Conservation (phyloP, 2,797 vertebrate genomes). For the Muscicapa comitata region DNA sequence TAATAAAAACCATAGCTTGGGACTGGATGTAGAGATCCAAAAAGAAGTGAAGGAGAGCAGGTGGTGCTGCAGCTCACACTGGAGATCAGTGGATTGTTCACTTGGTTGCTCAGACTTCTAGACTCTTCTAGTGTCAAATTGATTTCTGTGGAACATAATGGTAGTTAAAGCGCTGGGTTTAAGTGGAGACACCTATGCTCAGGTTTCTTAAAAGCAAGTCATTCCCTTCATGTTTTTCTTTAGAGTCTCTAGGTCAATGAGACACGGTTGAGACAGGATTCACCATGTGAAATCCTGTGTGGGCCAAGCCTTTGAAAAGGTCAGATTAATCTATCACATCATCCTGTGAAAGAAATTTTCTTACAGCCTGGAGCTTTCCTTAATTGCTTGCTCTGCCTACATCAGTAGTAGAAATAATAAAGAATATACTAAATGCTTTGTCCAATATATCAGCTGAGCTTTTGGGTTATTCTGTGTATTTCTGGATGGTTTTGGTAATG, state of each 20-base stretch:
- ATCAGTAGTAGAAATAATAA: not conserved
- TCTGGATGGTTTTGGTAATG: not conserved
- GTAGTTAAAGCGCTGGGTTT: not conserved
- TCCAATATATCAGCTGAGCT: not conserved
- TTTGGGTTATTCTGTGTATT: not conserved
- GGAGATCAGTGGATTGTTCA: not conserved
- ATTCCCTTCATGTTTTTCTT: not conserved
- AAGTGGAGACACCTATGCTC: not conserved
- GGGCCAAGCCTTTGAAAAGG: not conserved
- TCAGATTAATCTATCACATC: not conserved
- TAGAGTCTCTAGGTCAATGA: not conserved
- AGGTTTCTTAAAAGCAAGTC: not conserved
- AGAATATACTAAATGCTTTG: not conserved
- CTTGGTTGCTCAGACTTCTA: not conserved
- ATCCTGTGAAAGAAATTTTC: not conserved
- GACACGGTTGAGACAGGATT: fast-evolving
- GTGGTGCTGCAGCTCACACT: not conserved
- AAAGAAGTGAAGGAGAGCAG: not conserved
- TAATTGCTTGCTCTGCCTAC: not conserved
- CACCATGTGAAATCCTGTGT: not conserved
- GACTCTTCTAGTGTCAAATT: not conserved
- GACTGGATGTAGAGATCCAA: not conserved
- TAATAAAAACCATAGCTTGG: not conserved
- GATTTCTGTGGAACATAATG: not conserved
- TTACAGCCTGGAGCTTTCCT: not conserved